Evolutionary conservation across 1,140 invertebrate genomes (phyloP), one percentile per base, ranked within the genome.

Genomic region (Drosophila pruinosa): DNA sequence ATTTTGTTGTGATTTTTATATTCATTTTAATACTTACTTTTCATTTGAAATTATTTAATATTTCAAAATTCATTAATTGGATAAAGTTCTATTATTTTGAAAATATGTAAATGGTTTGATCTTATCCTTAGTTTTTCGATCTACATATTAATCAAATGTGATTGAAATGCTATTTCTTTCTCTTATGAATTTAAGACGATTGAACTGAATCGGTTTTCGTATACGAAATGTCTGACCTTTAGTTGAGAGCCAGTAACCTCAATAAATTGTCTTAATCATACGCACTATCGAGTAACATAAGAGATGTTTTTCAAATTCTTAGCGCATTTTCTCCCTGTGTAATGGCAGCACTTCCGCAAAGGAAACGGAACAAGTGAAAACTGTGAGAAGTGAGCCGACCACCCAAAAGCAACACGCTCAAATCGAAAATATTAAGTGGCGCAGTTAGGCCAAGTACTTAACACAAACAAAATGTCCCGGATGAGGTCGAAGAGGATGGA

Each of bases 401-500:
- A 39, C 17, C 45, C 34, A 34, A 58, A 10, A 31, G 26, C 22
- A 39, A 69, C 53, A 83, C 56, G 45, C 67, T 26, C 63, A 45
- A 80, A 58, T 83, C 80, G 78, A 85, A 86, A 85, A 77, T 85
- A 81, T 77, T 80, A 85, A 85, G 80, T 85, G 72, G 77, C 81
- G 58, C 73, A 76, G 80, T 79, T 85, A 70, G 80, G 58, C 39
- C 81, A 62, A 85, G 80, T 85, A 86, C 81, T 88, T 81, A 88
- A 54, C 64, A 53, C 73, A 54, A 77, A 65, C 80, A 86, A 81
- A 76, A 73, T 68, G 52, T 43, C 31, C 26, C n/a, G 34, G 36
- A n/a, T 48, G 36, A 53, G 28, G 34, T 21, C 5, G 21, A 12
- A 7, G 12, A 17, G 12, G 15, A 1, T 47, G 12, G 22, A 22